Percentiles rank a stretch among this genome's conserved stretches.
These are phyloP conservation scores for Melanogrammus aeglefinus DNA, from an alignment of 2,797 vertebrate species.

Conservation along the genomic window DNA sequence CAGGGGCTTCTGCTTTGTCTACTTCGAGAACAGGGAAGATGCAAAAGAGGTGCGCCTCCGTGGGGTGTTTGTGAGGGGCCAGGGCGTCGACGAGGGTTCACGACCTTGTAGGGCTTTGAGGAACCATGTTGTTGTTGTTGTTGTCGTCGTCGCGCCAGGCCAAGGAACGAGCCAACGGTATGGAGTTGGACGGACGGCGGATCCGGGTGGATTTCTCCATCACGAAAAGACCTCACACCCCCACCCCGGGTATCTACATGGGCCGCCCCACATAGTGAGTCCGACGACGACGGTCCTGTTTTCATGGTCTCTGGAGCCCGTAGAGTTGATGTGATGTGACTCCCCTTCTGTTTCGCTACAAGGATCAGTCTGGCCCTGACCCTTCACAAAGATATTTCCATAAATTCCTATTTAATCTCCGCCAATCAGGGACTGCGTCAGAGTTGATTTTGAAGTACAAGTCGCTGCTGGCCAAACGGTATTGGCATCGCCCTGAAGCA, in stretches of 20 bases:
- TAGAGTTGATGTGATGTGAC: no score
- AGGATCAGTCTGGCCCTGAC: no score
- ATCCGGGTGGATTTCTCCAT: constrained; percentile 96
- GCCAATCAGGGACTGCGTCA: no score
- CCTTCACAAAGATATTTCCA: no score
- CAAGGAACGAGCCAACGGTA: constrained; percentile 94
- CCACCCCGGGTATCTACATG: constrained; percentile 97
- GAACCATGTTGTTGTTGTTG: constrained; percentile 2
- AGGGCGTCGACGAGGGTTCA: background rate
- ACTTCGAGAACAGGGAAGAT: constrained; percentile 90
- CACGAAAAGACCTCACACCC: constrained; percentile 93
- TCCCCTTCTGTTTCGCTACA: no score
- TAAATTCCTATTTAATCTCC: no score
- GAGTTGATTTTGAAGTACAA: no score
- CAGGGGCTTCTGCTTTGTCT: constrained; percentile 93
- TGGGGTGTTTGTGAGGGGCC: background rate
- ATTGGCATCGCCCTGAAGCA: no score
- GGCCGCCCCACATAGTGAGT: constrained; percentile 95
- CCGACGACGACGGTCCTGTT: background rate
- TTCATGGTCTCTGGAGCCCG: no score
- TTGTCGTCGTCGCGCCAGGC: constrained; percentile 70
- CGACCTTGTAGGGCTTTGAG: background rate
- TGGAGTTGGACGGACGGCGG: constrained; percentile 94
- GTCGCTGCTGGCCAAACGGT: no score
- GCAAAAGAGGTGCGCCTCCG: constrained; percentile 81